These are phyloP conservation scores for Dermatophagoides farinae DNA, from an alignment of 1,140 invertebrate genomes.

Conservation along the genomic window DNA sequence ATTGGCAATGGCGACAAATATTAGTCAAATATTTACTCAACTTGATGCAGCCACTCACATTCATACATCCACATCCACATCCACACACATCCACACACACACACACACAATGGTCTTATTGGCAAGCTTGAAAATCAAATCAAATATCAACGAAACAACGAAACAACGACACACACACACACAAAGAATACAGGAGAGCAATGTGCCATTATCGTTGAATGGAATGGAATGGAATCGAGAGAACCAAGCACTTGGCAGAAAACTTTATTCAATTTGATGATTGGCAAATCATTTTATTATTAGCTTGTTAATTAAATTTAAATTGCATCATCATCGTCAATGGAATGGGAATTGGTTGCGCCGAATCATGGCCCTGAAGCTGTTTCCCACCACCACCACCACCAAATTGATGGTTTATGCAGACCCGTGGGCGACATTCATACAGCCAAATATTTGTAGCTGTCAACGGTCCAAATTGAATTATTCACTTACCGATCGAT, in stretches of 20 bases:
- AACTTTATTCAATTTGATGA: no score
- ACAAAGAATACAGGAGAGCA: neutral
- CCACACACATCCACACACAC: neutral
- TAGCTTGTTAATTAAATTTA: conserved; percentile 7
- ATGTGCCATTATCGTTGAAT: neutral
- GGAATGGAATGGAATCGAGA: no score
- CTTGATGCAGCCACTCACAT: neutral
- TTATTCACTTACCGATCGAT: neutral
- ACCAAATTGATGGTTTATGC: no score
- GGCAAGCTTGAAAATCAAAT: no score
- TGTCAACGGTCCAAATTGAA: neutral
- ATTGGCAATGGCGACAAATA: no score
- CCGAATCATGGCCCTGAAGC: no score
- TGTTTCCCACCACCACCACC: no score
- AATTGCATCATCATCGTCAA: neutral
- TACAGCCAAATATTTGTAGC: no score
- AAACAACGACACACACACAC: neutral
- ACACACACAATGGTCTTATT: neutral
- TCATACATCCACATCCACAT: neutral
- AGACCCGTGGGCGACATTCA: no score
- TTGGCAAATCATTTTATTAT: neutral
- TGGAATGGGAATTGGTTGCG: no score
- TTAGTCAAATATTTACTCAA: neutral
- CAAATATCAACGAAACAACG: neutral
- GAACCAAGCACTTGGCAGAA: no score